A percentile compares a stretch with the other conserved stretches of the same genome.
Conservation (phyloP, 2,113 vertebrate species). For the Dipodomys merriami region DNA sequence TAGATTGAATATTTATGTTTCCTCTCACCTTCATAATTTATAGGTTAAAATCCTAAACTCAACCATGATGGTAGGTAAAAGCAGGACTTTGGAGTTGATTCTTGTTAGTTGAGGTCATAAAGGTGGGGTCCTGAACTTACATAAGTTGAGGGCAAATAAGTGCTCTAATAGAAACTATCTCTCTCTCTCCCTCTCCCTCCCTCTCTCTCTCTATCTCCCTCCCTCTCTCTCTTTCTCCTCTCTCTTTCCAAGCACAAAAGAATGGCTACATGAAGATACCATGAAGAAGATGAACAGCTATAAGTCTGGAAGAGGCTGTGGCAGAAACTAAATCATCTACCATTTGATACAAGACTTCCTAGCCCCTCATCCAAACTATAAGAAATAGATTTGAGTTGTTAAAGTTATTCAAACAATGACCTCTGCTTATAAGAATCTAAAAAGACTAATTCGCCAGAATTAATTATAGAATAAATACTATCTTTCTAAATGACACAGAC, state of each 20-base stretch:
- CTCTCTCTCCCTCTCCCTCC: too few species aligned
- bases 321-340: not conserved
- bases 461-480: not conserved
- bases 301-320: not conserved
- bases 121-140: not conserved
- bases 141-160: too few species aligned
- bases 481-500: not conserved
- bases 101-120: not conserved
- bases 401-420: not conserved
- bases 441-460: not conserved
- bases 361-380: not conserved
- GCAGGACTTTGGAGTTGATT: not conserved
- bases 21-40: too few species aligned
- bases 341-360: not conserved
- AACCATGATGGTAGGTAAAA: not conserved
- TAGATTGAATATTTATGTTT: not conserved
- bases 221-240: too few species aligned
- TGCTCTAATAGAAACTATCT: not conserved
- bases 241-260: not conserved
- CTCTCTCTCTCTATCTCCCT: too few species aligned
- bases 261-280: rapidly evolving
- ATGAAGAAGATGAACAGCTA: not conserved
- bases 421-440: not conserved
- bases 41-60: not conserved
- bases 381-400: not conserved